Evolutionary conservation across 2,888 invertebrate species (phyloP).

Genomic region (Drosophila ezoana): DNA sequence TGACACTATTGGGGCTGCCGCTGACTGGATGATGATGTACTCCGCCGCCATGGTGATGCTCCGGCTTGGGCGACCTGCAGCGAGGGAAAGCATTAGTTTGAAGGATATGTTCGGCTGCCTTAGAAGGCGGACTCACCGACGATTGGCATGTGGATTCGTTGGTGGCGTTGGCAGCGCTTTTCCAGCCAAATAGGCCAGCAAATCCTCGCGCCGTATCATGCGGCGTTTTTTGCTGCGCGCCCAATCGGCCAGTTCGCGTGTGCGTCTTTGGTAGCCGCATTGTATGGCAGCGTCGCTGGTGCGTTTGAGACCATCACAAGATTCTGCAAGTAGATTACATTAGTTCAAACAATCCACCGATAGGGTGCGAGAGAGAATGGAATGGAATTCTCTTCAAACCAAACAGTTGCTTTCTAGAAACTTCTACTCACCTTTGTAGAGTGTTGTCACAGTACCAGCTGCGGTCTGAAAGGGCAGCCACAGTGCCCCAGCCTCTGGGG

Average conservation of each 20-base stretch:
- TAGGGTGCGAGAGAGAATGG: not conserved
- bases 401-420: not conserved
- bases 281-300: conserved; percentile 90
- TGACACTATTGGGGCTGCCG: conserved; percentile 26
- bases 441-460: conserved; percentile 90
- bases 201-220: conserved; percentile 90
- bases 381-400: not conserved
- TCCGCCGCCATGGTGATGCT: conserved; percentile 60
- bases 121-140: conserved; percentile 79
- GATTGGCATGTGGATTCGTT: conserved; percentile 85
- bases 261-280: conserved; percentile 90
- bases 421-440: conserved; percentile 89
- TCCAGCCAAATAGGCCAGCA: conserved; percentile 91
- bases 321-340: conserved; percentile 86
- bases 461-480: conserved; percentile 93
- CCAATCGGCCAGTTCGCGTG: conserved; percentile 91
- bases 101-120: conserved; percentile 8
- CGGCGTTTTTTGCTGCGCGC: conserved; percentile 89
- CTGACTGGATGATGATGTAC: conserved; percentile 37
- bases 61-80: conserved; percentile 83
- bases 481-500: conserved; percentile 87
- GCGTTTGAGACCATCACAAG: conserved; percentile 89
- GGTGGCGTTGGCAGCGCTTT: conserved; percentile 87
- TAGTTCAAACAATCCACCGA: not conserved
- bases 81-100: not conserved